Evolutionary conservation across 2,113 vertebrate species (phyloP).

Genomic region (Todiramphus chloris): DNA sequence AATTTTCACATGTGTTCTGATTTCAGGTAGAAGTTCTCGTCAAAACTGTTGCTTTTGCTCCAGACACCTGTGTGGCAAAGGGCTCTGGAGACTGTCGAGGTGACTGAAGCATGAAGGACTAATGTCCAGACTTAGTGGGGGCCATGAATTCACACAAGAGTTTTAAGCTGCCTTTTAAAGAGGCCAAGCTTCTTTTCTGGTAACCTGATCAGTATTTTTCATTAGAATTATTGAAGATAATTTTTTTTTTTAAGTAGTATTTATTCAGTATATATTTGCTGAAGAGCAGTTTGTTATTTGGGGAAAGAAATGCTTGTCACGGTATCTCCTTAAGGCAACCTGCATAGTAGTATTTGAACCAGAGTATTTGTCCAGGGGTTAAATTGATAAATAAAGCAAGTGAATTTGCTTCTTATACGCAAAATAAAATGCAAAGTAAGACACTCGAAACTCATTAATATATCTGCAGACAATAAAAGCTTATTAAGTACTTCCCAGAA

Average conservation of each 20-base stretch:
- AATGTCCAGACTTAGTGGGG: not conserved
- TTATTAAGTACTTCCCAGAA: not conserved
- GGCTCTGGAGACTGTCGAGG: not conserved
- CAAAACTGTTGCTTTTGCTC: not conserved
- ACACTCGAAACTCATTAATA: not conserved
- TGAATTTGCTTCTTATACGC: not conserved
- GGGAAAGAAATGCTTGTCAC: not conserved
- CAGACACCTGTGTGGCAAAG: fast-evolving
- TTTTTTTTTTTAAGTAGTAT: not conserved
- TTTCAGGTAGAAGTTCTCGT: not conserved
- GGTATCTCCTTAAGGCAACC: not conserved
- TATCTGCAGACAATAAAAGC: not conserved
- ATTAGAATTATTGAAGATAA: not conserved
- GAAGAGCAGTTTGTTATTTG: not conserved
- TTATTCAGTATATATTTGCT: not conserved
- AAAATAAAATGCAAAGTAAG: not conserved
- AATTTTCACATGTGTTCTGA: fast-evolving
- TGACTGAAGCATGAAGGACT: not conserved
- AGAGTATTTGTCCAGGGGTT: not conserved
- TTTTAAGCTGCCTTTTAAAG: not conserved
- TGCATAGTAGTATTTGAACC: not conserved
- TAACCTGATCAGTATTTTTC: not conserved
- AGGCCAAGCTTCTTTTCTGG: not conserved
- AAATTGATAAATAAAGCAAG: not conserved
- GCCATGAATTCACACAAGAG: not conserved